Evolutionary conservation across 2,797 vertebrate species (phyloP).

Genomic region (Trachurus trachurus): DNA sequence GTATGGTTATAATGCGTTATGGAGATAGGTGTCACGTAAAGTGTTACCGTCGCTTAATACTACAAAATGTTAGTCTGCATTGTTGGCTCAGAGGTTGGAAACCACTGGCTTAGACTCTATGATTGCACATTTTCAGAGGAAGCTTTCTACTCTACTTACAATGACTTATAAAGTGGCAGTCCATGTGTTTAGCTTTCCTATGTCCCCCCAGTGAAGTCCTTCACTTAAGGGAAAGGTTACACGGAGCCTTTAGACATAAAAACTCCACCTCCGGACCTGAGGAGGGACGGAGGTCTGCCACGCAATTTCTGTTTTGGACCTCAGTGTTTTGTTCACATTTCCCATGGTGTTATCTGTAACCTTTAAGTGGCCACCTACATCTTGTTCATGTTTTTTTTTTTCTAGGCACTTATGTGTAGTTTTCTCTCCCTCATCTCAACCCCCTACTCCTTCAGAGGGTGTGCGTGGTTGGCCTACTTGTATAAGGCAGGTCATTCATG

Average conservation of each 20-base stretch:
- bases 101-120: not conserved
- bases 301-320: not conserved
- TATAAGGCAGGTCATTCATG: constrained; percentile 6
- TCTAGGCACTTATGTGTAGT: not conserved
- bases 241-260: not conserved
- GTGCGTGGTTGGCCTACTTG: not conserved
- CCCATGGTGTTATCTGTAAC: constrained; percentile 6
- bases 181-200: not conserved
- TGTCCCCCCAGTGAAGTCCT: not conserved
- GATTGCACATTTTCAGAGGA: not conserved
- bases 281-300: not conserved
- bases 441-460: not conserved
- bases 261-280: not conserved
- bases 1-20: no score
- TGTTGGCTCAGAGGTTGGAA: no score
- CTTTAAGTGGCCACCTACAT: not conserved
- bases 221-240: not conserved
- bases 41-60: no score
- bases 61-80: no score
- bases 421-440: not conserved
- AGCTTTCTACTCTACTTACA: not conserved
- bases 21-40: no score
- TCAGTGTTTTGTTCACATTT: constrained; percentile 19
- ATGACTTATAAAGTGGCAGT: not conserved
- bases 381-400: not conserved